Base-by-base conservation (phyloP, 92 coral and sea anemone genomes). In the Blastomussa wellsi region DNA sequence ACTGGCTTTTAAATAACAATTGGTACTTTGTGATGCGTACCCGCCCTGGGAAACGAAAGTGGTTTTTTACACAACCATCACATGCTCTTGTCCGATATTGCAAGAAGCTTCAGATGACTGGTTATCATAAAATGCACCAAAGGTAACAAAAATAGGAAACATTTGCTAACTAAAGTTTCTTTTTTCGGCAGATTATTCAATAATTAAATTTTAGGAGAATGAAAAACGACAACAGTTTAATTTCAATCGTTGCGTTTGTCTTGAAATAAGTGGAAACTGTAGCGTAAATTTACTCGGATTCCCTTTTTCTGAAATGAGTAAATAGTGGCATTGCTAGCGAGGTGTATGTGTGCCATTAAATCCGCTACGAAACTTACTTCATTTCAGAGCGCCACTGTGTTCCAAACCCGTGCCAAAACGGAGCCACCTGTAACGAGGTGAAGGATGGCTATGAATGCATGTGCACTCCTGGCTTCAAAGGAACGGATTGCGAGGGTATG, bases 401-500 rank as follows among this genome's bases (percentile, higher is more conserved):
- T 42, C 94, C 95, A 35, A 97, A 85, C 57, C 95, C 98, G 33
- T 97, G 99, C 83, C 99, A 97, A 69, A 97, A 97, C 75, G 97
- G 95, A 38, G 99, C 98, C 5, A 97, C 96, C 10, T 97, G 99
- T 78, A 93, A 92, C 92, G 99, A 97, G 62, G 95, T 97, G 26
- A 92, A 90, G 82, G 98, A 93, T 20, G 99, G 99, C 2, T 97
- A 97, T 76, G 99, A 97, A 82, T 97, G 99, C 64, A 94, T 91
- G 33, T 97, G 99, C 53, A 84, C 95, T n/a, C 92, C 98, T 52
- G 99, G 98, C 35, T 97, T 87, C 83, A 97, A 97, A 74, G 99
- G 99, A 88, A 82, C 98, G 29, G 99, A 97, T 78, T 97, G 99
- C 59, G 98, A 96, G 89, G 99, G 99, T 96, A 87, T 15, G 78